Evolutionary conservation across 2,888 invertebrate species (phyloP).

Genomic region (Notodonta dromedarius): DNA sequence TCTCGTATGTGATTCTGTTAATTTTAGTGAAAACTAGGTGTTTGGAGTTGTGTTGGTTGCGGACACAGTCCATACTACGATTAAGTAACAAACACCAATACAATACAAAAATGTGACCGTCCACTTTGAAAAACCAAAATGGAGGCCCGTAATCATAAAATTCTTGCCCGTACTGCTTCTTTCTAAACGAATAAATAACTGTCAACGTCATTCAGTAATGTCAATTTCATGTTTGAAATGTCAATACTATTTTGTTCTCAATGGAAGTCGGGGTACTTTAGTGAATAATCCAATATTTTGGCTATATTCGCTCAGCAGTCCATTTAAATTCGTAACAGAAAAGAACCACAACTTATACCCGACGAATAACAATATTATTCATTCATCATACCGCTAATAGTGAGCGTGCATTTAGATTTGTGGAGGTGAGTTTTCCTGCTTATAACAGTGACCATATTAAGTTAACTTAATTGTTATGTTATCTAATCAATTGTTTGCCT

Average conservation of each 20-base stretch:
- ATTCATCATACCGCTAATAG: constrained; percentile 65
- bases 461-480: not conserved
- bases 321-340: constrained; percentile 8
- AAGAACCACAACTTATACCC: constrained; percentile 4
- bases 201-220: constrained; percentile 9
- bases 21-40: no score
- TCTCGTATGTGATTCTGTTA: no score
- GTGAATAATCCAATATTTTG: not conserved
- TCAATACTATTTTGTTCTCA: not conserved
- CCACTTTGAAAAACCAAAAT: no score
- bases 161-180: not conserved
- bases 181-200: constrained; percentile 20
- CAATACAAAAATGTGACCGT: no score
- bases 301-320: not conserved
- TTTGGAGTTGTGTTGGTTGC: no score
- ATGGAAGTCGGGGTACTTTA: not conserved
- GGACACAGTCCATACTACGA: no score
- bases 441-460: constrained; percentile 6
- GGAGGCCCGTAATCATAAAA: no score
- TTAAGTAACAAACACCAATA: no score
- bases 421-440: constrained; percentile 53
- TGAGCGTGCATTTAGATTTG: constrained; percentile 59
- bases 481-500: constrained; percentile 1
- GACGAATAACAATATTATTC: constrained; percentile 15
- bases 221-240: constrained; percentile 4